Base-by-base conservation (phyloP, 2,113 vertebrate genomes). In the Cisticola juncidis region DNA sequence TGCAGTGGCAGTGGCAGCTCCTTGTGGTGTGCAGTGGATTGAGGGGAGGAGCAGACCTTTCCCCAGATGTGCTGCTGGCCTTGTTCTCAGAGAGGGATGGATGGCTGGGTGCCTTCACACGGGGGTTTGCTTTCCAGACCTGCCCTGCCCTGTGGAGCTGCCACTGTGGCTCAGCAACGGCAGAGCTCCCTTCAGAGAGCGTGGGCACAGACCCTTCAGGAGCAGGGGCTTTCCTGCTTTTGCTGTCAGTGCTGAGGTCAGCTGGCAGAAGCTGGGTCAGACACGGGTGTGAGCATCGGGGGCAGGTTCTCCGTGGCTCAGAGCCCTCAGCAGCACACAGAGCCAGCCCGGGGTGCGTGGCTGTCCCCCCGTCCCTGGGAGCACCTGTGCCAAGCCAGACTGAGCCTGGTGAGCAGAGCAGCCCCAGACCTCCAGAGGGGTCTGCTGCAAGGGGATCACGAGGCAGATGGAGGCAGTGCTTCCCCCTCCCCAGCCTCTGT, bases 131-230 rank as follows among this genome's bases (percentile, higher is more conserved):
- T 40, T 1, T 61, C n/a, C 64, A 57, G 81, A 7, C 14, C 58
- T 31, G 64, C 60, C 0, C 24, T 5, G 4, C 2, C 0, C 23
- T n/a, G 0, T 1, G 2, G 64, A 72, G 76, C 40, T 58, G 79
- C 48, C 1, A 0, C 65, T 28, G 73, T 10, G 2, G 10, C 69
- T 42, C 18, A 2, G 6, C 40, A n/a, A 1, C 71, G 4, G 0
- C 9, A 2, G 74, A 64, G 65, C 61, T 57, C 38, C 29, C 48
- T 14, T 3, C 19, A 1, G 48, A 16, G 56, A 35, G 54, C 0
- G 1, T 33, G 51, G 77, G 57, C 60, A 69, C 70, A 29, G 19
- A 40, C 9, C 54, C 16, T 38, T 2, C 0, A 0, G 70, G 48
- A 64, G 7, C 58, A 35, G 44, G 29, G 77, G 35, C 62, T 81